These are phyloP conservation scores for Strix occidentalis DNA, from an alignment of 2,797 vertebrate genomes.

Conservation along the genomic window DNA sequence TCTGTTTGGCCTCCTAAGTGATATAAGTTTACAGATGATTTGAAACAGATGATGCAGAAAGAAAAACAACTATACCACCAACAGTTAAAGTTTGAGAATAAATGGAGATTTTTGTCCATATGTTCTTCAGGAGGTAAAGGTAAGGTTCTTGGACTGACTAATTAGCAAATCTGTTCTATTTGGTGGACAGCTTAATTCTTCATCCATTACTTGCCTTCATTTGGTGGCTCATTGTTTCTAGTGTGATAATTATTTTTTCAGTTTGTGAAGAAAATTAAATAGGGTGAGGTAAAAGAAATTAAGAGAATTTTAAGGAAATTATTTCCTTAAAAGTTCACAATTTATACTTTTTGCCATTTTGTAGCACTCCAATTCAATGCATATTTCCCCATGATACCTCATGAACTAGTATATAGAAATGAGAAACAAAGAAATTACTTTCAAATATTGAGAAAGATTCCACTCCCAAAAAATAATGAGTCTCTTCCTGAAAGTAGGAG, in stretches of 20 bases:
- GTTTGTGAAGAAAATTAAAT: neutral
- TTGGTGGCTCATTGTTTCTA: neutral
- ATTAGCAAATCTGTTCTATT: neutral
- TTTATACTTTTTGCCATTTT: neutral
- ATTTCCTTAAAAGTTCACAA: neutral
- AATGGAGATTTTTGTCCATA: neutral
- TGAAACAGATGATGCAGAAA: constrained; percentile 56
- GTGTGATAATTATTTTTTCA: neutral
- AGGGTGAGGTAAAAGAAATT: neutral
- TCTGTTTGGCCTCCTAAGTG: constrained; percentile 2
- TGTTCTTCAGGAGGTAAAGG: neutral
- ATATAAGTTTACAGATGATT: constrained; percentile 14
- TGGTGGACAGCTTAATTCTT: neutral
- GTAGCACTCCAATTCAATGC: neutral
- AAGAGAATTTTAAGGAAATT: neutral
- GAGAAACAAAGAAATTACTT: neutral
- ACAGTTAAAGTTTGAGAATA: constrained; percentile 27
- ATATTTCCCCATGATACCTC: neutral
- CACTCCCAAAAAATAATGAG: neutral
- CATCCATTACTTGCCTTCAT: neutral
- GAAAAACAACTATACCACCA: constrained; percentile 51
- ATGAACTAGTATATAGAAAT: neutral
- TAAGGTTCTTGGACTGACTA: neutral
- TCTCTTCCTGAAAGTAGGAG: neutral
- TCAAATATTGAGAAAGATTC: neutral